Evolutionary conservation across 2,797 vertebrate species (phyloP).

Genomic region (Syngnathus acus): DNA sequence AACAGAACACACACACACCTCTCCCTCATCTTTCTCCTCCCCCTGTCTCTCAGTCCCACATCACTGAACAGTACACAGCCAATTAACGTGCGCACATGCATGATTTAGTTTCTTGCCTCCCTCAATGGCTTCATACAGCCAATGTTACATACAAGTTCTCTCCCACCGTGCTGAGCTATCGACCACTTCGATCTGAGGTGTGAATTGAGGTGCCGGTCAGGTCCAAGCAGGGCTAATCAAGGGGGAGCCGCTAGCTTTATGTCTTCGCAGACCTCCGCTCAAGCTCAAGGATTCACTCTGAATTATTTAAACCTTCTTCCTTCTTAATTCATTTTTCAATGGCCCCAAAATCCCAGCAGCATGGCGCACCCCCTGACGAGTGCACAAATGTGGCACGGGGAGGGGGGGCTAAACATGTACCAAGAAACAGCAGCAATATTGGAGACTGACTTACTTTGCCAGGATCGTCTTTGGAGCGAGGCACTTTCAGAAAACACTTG

Average conservation of each 20-base stretch:
- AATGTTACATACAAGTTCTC: constrained; percentile 38
- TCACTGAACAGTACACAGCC: constrained; percentile 62
- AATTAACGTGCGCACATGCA: constrained; percentile 69
- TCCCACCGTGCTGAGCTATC: constrained; percentile 39
- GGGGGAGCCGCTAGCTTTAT: constrained; percentile 48
- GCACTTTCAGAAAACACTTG: constrained; percentile 90
- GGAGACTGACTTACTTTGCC: constrained; percentile 75
- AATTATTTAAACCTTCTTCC: constrained; percentile 69
- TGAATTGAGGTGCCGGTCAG: constrained; percentile 68
- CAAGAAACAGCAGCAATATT: constrained; percentile 23
- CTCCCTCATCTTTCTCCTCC: constrained; percentile 34
- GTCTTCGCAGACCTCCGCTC: constrained; percentile 52
- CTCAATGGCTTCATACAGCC: constrained; percentile 52
- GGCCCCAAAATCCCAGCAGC: constrained; percentile 50
- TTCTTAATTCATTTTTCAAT: constrained; percentile 69
- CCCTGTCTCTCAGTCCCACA: constrained; percentile 59
- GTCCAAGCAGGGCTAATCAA: constrained; percentile 62
- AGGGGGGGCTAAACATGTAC: constrained; percentile 13
- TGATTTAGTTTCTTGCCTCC: constrained; percentile 63
- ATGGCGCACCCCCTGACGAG: constrained; percentile 11
- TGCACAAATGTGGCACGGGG: constrained; percentile 61
- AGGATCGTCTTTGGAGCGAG: constrained; percentile 86
- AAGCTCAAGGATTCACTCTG: constrained; percentile 55
- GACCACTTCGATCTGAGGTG: constrained; percentile 58
- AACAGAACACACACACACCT: neutral